A percentile compares a stretch with the other conserved stretches of the same genome.
Conservation (phyloP, 2,888 invertebrate species). For the Pollenia angustigena region DNA sequence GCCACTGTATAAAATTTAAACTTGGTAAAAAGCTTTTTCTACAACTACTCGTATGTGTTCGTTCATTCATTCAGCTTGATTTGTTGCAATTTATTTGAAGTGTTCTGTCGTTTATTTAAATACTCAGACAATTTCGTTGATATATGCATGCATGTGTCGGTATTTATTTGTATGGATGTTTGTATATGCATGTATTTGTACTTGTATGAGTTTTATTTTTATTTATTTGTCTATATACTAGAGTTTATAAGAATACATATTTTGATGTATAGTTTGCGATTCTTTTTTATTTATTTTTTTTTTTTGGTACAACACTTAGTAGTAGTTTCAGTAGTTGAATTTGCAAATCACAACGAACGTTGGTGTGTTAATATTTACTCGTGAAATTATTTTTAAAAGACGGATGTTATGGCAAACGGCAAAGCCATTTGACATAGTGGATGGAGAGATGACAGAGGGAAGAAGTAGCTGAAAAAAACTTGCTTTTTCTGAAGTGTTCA, state of each 20-base stretch:
- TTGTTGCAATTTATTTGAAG: slow-evolving; percentile 72
- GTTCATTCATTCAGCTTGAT: slow-evolving; percentile 67
- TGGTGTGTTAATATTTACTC: slow-evolving; percentile 50
- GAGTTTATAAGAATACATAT: background rate
- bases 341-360: slow-evolving; percentile 58
- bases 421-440: background rate
- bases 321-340: slow-evolving; percentile 6
- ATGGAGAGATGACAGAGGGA: background rate
- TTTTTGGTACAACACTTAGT: slow-evolving; percentile 8
- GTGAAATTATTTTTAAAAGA: slow-evolving; percentile 49
- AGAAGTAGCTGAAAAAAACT: background rate
- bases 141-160: slow-evolving; percentile 4
- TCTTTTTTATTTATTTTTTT: slow-evolving; percentile 39
- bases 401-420: background rate
- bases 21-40: background rate
- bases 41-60: slow-evolving; percentile 6
- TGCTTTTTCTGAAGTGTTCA: slow-evolving; percentile 46
- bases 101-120: slow-evolving; percentile 70
- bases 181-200: background rate
- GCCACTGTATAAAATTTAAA: no score
- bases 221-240: slow-evolving; percentile 26
- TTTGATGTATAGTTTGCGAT: background rate
- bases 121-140: slow-evolving; percentile 66
- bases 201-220: background rate
- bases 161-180: background rate